phyloP scores from a whole-genome alignment of 1,140 invertebrate species.

The Diachasma alloeum region DNA sequence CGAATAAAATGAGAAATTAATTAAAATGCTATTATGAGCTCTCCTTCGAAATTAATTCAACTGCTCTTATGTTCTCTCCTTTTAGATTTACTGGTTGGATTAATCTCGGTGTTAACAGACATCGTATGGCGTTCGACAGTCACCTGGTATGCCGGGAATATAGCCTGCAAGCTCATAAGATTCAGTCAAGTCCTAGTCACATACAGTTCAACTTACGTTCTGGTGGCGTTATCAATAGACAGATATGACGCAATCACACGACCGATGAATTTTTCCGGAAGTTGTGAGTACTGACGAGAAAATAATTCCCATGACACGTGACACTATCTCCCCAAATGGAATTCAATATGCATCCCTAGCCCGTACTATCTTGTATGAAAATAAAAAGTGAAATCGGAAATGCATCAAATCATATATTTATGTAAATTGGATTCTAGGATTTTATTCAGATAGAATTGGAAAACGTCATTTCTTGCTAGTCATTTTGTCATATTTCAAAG shows the following conservation, averaged over 20 bases:
- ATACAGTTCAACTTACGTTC: conserved; percentile 93
- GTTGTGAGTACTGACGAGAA: conserved; percentile 76
- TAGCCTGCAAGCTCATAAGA: conserved; percentile 87
- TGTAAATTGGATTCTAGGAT: background rate
- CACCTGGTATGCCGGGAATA: conserved; percentile 84
- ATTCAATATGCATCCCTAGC: no score
- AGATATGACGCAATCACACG: conserved; percentile 94
- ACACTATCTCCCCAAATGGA: background rate
- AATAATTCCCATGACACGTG: background rate
- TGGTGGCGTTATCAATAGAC: conserved; percentile 94
- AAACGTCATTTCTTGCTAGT: no score
- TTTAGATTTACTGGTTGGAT: conserved; percentile 86
- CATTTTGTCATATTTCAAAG: background rate
- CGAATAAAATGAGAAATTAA: no score
- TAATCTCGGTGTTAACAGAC: conserved; percentile 87
- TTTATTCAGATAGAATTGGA: background rate
- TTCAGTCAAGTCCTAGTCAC: conserved; percentile 87
- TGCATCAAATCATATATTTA: background rate
- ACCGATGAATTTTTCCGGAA: conserved; percentile 93
- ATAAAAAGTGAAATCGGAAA: conserved; percentile 4
- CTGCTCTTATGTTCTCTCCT: no score
- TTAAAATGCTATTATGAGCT: no score
- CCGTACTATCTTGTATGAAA: no score
- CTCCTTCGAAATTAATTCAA: no score
- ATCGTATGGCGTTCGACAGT: conserved; percentile 89